Conservation (phyloP, 2,113 vertebrate genomes). For the Neolamprologus brichardi region DNA sequence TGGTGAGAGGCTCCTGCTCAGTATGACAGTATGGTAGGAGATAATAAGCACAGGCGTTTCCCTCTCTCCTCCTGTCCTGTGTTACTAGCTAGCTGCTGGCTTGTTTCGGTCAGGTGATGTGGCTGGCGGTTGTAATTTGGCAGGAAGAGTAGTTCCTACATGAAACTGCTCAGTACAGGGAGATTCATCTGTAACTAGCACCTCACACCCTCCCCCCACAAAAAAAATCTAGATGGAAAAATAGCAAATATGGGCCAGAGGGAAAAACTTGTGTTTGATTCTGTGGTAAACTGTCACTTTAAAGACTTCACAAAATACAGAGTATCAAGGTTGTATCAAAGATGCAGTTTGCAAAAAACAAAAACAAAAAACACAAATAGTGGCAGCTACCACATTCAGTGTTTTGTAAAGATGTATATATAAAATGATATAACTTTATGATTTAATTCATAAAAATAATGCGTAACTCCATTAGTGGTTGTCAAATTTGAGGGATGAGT, state of each 20-base stretch:
- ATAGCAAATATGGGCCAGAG: neutral
- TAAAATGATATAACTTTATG: neutral
- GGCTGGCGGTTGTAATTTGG: neutral
- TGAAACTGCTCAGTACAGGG: neutral
- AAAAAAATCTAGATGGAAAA: neutral
- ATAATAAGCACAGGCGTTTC: neutral
- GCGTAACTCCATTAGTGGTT: neutral
- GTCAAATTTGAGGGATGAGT: slow-evolving; percentile 53
- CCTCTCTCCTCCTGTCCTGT: neutral
- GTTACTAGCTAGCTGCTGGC: neutral
- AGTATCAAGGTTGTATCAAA: neutral
- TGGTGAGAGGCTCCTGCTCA: neutral
- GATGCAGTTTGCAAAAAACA: neutral
- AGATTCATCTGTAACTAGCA: neutral
- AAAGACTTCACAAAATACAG: neutral
- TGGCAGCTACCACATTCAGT: neutral
- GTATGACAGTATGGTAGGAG: neutral
- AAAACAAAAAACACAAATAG: neutral
- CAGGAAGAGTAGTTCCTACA: neutral
- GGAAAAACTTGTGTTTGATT: neutral
- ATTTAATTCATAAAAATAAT: neutral
- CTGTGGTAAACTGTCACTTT: neutral
- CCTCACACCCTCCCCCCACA: neutral
- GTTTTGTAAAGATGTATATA: neutral
- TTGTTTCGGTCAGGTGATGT: neutral